Base-by-base conservation (phyloP, 2,888 invertebrate genomes). In the Pristionchus exspectatus region DNA sequence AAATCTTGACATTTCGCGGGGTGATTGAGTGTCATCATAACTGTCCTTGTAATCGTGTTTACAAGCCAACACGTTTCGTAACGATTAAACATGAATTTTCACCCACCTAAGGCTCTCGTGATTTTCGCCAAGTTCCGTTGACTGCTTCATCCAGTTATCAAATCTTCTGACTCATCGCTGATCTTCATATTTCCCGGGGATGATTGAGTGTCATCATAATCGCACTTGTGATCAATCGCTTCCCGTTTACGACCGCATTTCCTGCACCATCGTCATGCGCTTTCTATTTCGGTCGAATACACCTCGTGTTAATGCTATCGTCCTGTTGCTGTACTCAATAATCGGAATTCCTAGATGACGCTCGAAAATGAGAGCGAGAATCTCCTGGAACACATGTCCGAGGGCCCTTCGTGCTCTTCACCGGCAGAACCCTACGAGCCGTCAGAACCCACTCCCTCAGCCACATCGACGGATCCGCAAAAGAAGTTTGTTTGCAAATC, bases 341-440 rank as follows among this genome's bases (percentile, higher is more conserved):
- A 24, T 38, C 27, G 66, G 24, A n/a, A 21, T 21, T 44, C 38
- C 10, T 24, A 24, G 38, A 81, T 81, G 81, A 16, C 81, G 81
- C 50, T 81, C 50, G 81, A 81, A 27, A 81, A 81, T 54, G 81
- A 81, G 81, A 81, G 50, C 50, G 50, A 81, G 81, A 81, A 81
- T 54, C 50, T 81, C 27, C 16, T 81, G 27, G 81, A 81, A 21
- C 50, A 81, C 50, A 81, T 81, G 81, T 54, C 81, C 50, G 81
- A 81, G 12, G 81, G 81, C 54, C 81, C 81, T 1, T 81, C 81
- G 5, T 81, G 81, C 50, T 81, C 81, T 1, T 33, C 33, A 2
- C 0, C 81, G 14, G n/a, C 30, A n/a, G 33, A 72, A 72, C 30
- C 69, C 30, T n/a, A n/a, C n/a, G 38, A 33, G 10, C 33, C 72